A percentile compares a stretch with the other conserved stretches of the same genome.
phyloP scores from a whole-genome alignment of 1,140 invertebrate genomes.

The Drosophila insularis region DNA sequence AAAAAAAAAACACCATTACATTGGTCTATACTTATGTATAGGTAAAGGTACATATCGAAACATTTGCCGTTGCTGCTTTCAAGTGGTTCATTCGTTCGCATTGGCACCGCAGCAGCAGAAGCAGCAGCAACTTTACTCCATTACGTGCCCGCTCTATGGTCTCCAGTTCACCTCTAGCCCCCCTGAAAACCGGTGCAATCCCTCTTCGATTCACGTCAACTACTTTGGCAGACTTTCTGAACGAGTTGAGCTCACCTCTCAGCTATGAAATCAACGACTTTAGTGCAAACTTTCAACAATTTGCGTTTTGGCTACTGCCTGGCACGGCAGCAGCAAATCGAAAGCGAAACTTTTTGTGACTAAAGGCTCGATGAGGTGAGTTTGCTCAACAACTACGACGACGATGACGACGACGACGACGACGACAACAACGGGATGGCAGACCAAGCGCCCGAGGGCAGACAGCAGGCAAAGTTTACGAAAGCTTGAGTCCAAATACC shows the following conservation, averaged over 20 bases:
- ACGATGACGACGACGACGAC: too few species aligned
- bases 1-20: not conserved
- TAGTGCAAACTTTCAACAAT: constrained; percentile 81
- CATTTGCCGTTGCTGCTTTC: constrained; percentile 60
- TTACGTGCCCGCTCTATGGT: constrained; percentile 63
- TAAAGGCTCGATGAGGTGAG: constrained; percentile 57
- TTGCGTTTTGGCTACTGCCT: constrained; percentile 80
- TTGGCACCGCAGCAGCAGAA: constrained; percentile 55
- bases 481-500: constrained; percentile 76
- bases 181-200: not conserved
- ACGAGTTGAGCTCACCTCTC: constrained; percentile 80
- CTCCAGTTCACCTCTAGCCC: not conserved
- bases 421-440: not conserved
- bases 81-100: constrained; percentile 55
- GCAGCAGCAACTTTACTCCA: constrained; percentile 67
- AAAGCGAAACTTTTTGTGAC: constrained; percentile 78
- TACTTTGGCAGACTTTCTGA: constrained; percentile 79
- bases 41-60: constrained; percentile 66
- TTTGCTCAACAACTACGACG: not conserved
- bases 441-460: constrained; percentile 17
- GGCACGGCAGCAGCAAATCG: constrained; percentile 68
- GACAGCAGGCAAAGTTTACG: constrained; percentile 66
- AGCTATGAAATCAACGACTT: constrained; percentile 80
- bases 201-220: constrained; percentile 68
- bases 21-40: not conserved